Evolutionary conservation across 2,797 vertebrate species (phyloP).

Genomic region (Falco columbarius): DNA sequence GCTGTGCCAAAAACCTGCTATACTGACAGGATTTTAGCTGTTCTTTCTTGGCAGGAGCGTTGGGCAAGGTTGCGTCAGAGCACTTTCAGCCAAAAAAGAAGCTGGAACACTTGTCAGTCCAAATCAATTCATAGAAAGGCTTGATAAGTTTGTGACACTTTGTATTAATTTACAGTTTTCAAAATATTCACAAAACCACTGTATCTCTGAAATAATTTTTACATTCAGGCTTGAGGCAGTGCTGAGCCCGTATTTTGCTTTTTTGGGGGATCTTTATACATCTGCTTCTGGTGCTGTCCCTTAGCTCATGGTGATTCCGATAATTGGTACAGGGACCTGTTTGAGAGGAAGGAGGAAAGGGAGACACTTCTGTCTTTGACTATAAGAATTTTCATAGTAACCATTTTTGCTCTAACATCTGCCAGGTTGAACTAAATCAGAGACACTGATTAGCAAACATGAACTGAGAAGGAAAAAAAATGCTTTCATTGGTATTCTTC

Average conservation of each 20-base stretch:
- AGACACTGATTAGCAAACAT: not conserved
- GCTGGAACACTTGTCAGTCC: not conserved
- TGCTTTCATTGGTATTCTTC: not conserved
- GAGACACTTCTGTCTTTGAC: not conserved
- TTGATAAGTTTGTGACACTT: not conserved
- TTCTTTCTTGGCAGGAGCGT: slow-evolving; percentile 35
- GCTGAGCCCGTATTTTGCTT: not conserved
- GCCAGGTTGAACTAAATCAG: not conserved
- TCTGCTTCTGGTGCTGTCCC: not conserved
- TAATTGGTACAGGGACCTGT: not conserved
- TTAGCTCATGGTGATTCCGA: not conserved
- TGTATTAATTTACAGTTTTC: slow-evolving; percentile 17
- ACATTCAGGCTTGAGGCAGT: not conserved
- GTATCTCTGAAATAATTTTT: not conserved
- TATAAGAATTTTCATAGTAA: not conserved
- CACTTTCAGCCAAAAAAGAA: slow-evolving; percentile 51
- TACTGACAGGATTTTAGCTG: slow-evolving; percentile 38
- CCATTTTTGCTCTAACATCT: not conserved
- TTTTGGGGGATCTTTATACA: not conserved
- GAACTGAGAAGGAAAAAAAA: not conserved
- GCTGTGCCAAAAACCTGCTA: slow-evolving; percentile 48
- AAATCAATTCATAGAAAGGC: not conserved
- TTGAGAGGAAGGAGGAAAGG: not conserved
- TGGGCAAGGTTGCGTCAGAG: slow-evolving; percentile 25
- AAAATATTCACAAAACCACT: not conserved